Percentiles rank a stretch among this genome's conserved stretches.
Evolutionary conservation across 2,797 vertebrate species (phyloP).

Genomic region (Smutsia gigantea): DNA sequence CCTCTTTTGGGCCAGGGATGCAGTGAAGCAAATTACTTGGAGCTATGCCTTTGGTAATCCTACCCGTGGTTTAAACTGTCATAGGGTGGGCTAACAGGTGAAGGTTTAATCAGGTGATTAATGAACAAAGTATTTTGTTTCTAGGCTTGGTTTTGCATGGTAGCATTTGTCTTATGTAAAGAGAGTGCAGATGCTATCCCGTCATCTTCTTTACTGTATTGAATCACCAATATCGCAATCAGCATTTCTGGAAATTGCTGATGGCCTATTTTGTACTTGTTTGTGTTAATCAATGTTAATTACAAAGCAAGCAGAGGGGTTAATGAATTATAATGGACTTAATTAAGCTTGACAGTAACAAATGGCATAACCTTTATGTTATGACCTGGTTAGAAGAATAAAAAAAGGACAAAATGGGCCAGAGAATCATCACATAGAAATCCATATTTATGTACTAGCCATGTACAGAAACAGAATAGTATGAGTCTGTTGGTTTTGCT

Average conservation of each 20-base stretch:
- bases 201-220: slow-evolving; percentile 44
- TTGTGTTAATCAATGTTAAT: slow-evolving; percentile 62
- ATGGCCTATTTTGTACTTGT: slow-evolving; percentile 42
- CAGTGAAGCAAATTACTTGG: slow-evolving; percentile 17
- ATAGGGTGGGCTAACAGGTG: background rate
- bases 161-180: slow-evolving; percentile 48
- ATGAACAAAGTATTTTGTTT: slow-evolving; percentile 36
- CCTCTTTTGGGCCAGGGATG: background rate
- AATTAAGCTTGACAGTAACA: slow-evolving; percentile 68
- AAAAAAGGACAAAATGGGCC: background rate
- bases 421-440: slow-evolving; percentile 49
- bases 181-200: slow-evolving; percentile 30
- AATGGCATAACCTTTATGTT: slow-evolving; percentile 62
- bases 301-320: slow-evolving; percentile 48
- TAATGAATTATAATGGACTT: slow-evolving; percentile 68
- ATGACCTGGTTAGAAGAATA: slow-evolving; percentile 27
- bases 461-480: slow-evolving; percentile 23
- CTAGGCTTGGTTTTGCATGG: slow-evolving; percentile 10
- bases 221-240: slow-evolving; percentile 66
- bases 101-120: slow-evolving; percentile 34
- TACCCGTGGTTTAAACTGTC: background rate
- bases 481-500: slow-evolving; percentile 53
- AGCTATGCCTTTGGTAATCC: background rate
- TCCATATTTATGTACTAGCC: slow-evolving; percentile 31
- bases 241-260: slow-evolving; percentile 65